A percentile compares a stretch with the other conserved stretches of the same genome.
Conservation (phyloP, 2,888 invertebrate species). For the Euproctis similis region DNA sequence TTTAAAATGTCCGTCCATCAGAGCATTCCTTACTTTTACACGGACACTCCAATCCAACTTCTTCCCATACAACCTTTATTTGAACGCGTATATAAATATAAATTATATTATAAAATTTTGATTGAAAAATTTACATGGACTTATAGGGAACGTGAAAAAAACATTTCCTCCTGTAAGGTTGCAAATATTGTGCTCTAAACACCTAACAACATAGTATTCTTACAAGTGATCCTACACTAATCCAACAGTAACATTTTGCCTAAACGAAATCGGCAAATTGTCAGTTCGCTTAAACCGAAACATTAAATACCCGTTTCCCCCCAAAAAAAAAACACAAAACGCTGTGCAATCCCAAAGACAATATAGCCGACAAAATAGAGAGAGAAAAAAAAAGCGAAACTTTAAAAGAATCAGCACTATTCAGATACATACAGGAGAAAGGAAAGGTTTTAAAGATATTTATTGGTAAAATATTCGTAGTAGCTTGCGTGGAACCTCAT, state of each 20-base stretch:
- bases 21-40: too few species aligned
- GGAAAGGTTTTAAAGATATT: constrained; percentile 63
- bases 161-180: too few species aligned
- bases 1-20: too few species aligned
- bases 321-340: constrained; percentile 7
- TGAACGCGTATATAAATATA: too few species aligned
- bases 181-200: not conserved
- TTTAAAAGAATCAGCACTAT: constrained; percentile 65
- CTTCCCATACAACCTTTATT: too few species aligned
- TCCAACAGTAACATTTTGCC: not conserved
- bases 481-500: constrained; percentile 43
- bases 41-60: too few species aligned
- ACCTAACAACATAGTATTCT: not conserved
- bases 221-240: constrained; percentile 1
- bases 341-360: constrained; percentile 6
- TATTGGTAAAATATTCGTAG: constrained; percentile 63
- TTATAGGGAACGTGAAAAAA: too few species aligned
- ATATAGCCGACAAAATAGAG: constrained; percentile 5
- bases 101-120: too few species aligned
- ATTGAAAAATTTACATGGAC: too few species aligned
- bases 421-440: constrained; percentile 65
- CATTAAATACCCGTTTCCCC: constrained; percentile 11
- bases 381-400: constrained; percentile 27
- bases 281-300: constrained; percentile 18
- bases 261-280: constrained; percentile 10